phyloP scores from a whole-genome alignment of 2,113 vertebrate species.

The Gymnarchus niloticus region DNA sequence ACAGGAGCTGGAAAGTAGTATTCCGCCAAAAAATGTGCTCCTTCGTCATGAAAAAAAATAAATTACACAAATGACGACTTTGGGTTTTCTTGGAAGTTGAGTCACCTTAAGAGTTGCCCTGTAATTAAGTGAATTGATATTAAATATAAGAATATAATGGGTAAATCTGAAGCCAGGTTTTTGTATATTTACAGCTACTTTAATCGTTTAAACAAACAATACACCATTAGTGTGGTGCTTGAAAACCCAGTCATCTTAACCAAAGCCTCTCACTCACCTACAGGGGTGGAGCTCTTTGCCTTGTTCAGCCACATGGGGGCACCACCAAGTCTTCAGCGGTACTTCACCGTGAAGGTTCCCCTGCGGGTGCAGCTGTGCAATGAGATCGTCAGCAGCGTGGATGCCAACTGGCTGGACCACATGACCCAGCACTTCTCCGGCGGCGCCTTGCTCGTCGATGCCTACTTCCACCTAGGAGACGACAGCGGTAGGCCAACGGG shows the following conservation, averaged over 20 bases:
- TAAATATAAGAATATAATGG: neutral
- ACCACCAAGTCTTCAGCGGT: conserved; percentile 62
- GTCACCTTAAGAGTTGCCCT: neutral
- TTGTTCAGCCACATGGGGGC: conserved; percentile 83
- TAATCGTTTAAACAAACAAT: neutral
- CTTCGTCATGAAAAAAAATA: neutral
- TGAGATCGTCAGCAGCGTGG: conserved; percentile 70
- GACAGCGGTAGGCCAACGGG: conserved; percentile 60
- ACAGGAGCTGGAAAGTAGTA: neutral
- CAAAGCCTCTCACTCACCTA: neutral
- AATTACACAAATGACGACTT: neutral
- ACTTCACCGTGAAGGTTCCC: conserved; percentile 83
- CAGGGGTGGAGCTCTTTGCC: conserved; percentile 80
- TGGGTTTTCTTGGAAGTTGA: too few relatives aligned
- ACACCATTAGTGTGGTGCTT: neutral
- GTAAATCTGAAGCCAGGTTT: neutral
- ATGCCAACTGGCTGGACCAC: conserved; percentile 91
- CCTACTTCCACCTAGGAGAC: conserved; percentile 74
- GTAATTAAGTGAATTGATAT: neutral
- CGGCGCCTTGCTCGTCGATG: conserved; percentile 80
- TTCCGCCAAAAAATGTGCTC: neutral
- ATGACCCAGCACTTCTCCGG: conserved; percentile 94
- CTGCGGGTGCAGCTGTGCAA: conserved; percentile 77
- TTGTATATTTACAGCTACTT: neutral
- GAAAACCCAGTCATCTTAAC: neutral